Conservation (phyloP, 1,140 invertebrate species). For the Drosophila repletoides region DNA sequence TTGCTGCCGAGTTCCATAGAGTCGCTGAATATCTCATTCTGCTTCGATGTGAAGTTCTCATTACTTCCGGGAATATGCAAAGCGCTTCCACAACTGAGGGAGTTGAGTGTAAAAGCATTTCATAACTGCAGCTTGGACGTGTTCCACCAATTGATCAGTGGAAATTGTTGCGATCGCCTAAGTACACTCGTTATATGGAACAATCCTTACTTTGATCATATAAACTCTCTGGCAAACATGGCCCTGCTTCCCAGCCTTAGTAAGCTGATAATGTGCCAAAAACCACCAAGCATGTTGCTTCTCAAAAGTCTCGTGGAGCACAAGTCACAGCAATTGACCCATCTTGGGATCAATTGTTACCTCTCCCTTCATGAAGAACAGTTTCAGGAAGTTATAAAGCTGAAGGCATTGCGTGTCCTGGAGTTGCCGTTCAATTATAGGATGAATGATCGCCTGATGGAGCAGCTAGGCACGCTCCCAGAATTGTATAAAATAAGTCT, state of each 20-base stretch:
- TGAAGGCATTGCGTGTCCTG: not conserved
- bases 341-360: not conserved
- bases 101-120: not conserved
- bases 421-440: not conserved
- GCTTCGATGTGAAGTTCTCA: not conserved
- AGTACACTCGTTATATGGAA: not conserved
- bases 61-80: not conserved
- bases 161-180: not conserved
- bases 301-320: not conserved
- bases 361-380: not conserved
- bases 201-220: no score
- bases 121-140: not conserved
- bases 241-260: not conserved
- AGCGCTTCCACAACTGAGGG: not conserved
- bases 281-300: not conserved
- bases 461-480: not conserved
- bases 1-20: not conserved
- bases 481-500: not conserved
- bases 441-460: not conserved
- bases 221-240: not conserved
- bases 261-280: not conserved
- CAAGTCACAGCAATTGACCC: not conserved
- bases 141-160: not conserved
- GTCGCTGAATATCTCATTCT: not conserved
- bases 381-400: not conserved